A percentile compares a stretch with the other conserved stretches of the same genome.
Evolutionary conservation across 2,888 invertebrate genomes (phyloP).

Genomic region (Cremastinae sp.): DNA sequence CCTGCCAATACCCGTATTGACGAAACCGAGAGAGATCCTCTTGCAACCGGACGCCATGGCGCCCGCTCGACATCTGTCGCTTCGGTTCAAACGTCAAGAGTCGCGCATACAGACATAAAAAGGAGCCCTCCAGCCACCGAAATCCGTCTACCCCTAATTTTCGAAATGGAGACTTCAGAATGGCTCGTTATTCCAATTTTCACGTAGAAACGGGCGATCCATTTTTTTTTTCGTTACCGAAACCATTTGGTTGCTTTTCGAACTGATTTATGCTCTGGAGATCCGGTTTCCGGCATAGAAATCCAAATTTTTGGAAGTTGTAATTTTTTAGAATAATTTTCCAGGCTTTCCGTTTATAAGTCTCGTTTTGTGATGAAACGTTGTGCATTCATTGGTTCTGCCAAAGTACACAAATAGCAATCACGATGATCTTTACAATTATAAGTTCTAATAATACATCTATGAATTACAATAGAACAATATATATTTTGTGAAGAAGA

Average conservation of each 20-base stretch:
- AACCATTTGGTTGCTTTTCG: neutral
- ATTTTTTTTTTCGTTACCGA: neutral
- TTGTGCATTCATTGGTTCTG: too few relatives aligned
- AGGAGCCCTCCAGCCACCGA: slow-evolving; percentile 27
- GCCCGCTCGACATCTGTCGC: slow-evolving; percentile 77
- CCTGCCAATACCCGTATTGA: neutral
- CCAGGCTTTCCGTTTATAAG: too few relatives aligned
- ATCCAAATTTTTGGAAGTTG: too few relatives aligned
- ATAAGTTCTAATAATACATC: too few relatives aligned
- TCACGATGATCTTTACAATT: too few relatives aligned
- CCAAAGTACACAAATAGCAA: too few relatives aligned
- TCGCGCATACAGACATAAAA: neutral
- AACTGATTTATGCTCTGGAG: neutral
- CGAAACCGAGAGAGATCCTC: slow-evolving; percentile 64
- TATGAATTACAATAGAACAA: too few relatives aligned
- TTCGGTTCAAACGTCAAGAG: slow-evolving; percentile 63
- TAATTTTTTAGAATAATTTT: too few relatives aligned
- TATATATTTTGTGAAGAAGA: too few relatives aligned
- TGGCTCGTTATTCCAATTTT: slow-evolving; percentile 52
- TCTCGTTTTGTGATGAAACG: too few relatives aligned
- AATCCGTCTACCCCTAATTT: slow-evolving; percentile 50
- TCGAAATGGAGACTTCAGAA: slow-evolving; percentile 56
- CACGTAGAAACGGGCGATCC: neutral
- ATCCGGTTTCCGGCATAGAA: too few relatives aligned
- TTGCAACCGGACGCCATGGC: slow-evolving; percentile 69